Conservation (phyloP, 2,888 invertebrate genomes). For the Aphidoletes aphidimyza region DNA sequence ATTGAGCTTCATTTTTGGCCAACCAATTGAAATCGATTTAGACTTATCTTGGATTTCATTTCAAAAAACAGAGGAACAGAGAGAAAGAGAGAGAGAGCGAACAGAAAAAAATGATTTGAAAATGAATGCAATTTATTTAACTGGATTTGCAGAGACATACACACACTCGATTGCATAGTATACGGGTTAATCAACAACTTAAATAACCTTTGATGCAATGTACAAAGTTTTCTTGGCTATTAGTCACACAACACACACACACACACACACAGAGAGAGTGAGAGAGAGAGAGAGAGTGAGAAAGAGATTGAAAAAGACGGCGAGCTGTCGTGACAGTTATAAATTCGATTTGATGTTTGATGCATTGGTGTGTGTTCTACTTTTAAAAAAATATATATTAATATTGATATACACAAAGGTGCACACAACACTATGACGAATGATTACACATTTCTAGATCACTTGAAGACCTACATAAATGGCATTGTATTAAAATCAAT, state of each 20-base stretch:
- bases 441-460: slow-evolving; percentile 9
- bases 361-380: background rate
- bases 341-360: too few species aligned
- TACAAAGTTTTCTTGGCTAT: background rate
- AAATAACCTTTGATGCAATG: background rate
- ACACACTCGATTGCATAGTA: background rate
- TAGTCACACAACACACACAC: too few species aligned
- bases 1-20: background rate
- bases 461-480: slow-evolving; percentile 46
- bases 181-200: slow-evolving; percentile 24
- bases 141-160: too few species aligned
- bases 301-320: too few species aligned
- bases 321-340: slow-evolving; percentile 41
- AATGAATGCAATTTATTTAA: background rate
- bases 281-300: too few species aligned
- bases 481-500: slow-evolving; percentile 30
- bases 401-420: background rate
- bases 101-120: background rate
- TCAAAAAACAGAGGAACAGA: too few species aligned
- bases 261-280: too few species aligned
- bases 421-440: background rate
- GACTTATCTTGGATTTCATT: too few species aligned
- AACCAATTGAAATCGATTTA: background rate
- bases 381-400: background rate
- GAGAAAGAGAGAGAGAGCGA: too few species aligned